Base-by-base conservation (phyloP, 2,113 vertebrate species). In the Lagenorhynchus albirostris region DNA sequence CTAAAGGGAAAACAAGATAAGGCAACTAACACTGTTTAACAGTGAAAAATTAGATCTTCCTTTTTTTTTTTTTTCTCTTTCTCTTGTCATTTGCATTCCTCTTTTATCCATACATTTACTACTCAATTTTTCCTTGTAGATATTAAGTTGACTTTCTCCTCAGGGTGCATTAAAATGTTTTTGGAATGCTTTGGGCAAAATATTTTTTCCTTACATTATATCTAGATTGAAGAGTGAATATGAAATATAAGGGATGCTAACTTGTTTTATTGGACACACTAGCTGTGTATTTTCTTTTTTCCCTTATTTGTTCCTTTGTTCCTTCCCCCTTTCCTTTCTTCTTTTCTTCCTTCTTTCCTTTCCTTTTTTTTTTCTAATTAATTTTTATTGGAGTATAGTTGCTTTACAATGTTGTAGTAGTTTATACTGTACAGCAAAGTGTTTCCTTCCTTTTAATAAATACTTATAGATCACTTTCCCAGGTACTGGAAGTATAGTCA, bases 1-100 rank as follows among this genome's bases (percentile, higher is more conserved):
- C 47, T 33, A 62, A 91, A 94, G 44, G 38, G 71, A 81, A 95
- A 91, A 67, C 7, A 88, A 70, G 76, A 88, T 26, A 95, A 96
- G 71, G 74, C 29, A 95, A 65, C 21, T 53, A 55, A 53, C 29
- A 87, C 53, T 80, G 81, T 18, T 82, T 44, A 89, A 10, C 15
- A 87, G 20, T 55, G 9, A 9, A 95, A 89, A 81, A 53, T 71
- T n/a, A 65, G 55, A 10, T 31, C 13, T 79, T 73, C 67, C 38
- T 76, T n/a, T 44, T 55, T 17, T 63, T 76, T 18, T 15, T 38
- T 38, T 85, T 53, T 6, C 4, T 83, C 5, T 81, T 87, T 89
- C 38, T 94, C 23, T 89, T 88, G 38, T 36, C 26, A 68, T 95
- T 93, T 94, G 33, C 11, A 47, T 53, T 62, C 65, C 11, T 83